Evolutionary conservation across 2,797 vertebrate genomes (phyloP), one percentile per base, ranked within the genome.

Genomic region (Eulemur coronatus): DNA sequence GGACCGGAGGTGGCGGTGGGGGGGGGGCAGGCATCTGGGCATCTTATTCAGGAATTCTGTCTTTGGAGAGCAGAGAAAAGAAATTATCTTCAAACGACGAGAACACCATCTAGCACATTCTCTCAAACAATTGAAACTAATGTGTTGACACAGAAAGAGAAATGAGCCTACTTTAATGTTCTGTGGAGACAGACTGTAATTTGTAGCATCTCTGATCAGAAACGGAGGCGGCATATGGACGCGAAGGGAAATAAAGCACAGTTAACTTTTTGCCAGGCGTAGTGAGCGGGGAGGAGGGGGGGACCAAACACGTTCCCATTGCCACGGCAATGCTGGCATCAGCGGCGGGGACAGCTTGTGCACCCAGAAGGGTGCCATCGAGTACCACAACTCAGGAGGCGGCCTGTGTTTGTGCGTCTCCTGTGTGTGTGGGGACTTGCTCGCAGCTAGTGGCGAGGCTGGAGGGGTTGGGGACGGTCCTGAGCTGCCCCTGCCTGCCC

Each of bases 191-290:
- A 10, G 73, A 92, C 97, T 97, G 75, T 95, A 88, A 98, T 97
- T 97, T 97, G 95, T 97, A 95, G 95, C 97, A 59, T 96, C 95
- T 97, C 96, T 98, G 98, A 98, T 98, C 96, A 95, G 98, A 97
- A 97, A 96, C 92, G 35, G 95, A 97, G 96, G 98, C 75, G 98
- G 97, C 98, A 98, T 98, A 97, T 97, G 98, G 98, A 94, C 96
- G 96, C 43, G 46, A 95, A 98, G 97, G 95, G 98, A 98, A 98
- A 97, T 97, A 95, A 87, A 97, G 96, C 94, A 85, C 96, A 0
- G 0, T 93, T 96, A 97, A 98, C 97, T 96, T 97, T 98, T 97
- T 97, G 96, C 97, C 98, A 97, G 98, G 94, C 93, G 33, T 65
- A 17, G n/a, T 24, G 87, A 86, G 96, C 87, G 96, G 89, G 84